Conservation (phyloP, 2,888 invertebrate genomes). For the Helobdella robusta region DNA sequence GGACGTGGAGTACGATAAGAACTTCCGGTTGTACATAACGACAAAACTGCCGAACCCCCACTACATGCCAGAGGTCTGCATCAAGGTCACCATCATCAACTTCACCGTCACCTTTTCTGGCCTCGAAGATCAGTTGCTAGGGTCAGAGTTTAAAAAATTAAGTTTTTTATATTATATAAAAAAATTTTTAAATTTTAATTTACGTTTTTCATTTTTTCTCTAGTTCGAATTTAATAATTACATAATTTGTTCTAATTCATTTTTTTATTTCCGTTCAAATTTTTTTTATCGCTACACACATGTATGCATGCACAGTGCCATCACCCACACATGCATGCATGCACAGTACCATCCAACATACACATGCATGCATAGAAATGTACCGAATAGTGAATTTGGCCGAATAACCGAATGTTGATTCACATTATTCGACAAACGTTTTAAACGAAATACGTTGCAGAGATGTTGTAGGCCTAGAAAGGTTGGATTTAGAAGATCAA, state of each 20-base stretch:
- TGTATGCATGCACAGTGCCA: background rate
- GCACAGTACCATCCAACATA: background rate
- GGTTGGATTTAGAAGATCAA: conserved; percentile 51
- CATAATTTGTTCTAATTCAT: background rate
- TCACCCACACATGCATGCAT: background rate
- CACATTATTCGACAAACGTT: background rate
- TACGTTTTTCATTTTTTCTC: background rate
- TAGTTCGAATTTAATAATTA: background rate
- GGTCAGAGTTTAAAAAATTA: conserved; percentile 39
- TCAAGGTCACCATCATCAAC: conserved; percentile 51
- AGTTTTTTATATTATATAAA: too few species aligned
- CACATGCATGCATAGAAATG: too few species aligned
- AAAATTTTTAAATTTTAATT: background rate
- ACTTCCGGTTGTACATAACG: conserved; percentile 51
- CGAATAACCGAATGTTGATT: background rate
- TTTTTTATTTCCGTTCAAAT: background rate
- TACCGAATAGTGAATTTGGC: too few species aligned
- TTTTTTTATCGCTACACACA: background rate
- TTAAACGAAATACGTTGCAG: conserved; percentile 34
- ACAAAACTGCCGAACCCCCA: conserved; percentile 51
- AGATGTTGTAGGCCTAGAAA: conserved; percentile 49
- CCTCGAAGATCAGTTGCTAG: conserved; percentile 49
- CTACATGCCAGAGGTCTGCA: conserved; percentile 50
- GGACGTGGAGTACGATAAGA: conserved; percentile 50
- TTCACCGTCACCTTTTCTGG: conserved; percentile 49